Evolutionary conservation across 2,888 invertebrate genomes (phyloP).

Genomic region (Nomada fucata): DNA sequence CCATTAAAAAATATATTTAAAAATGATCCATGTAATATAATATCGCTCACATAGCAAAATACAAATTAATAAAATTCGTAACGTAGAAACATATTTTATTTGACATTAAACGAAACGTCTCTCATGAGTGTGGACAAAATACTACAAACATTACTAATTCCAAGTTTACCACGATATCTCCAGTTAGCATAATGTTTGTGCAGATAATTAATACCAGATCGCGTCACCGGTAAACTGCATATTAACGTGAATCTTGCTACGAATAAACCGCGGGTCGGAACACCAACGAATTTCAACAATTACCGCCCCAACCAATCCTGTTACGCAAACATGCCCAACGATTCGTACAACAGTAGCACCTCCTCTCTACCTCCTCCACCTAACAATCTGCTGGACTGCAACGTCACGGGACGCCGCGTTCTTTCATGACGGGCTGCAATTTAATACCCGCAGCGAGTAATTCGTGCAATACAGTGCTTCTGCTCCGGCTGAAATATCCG

Average conservation of each 20-base stretch:
- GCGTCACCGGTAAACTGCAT: too few species aligned
- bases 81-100: too few species aligned
- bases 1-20: too few species aligned
- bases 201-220: too few species aligned
- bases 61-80: too few species aligned
- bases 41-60: too few species aligned
- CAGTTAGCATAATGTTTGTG: too few species aligned
- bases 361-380: neutral
- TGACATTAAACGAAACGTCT: too few species aligned
- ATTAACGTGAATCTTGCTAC: neutral
- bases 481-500: slow-evolving; percentile 10
- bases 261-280: neutral
- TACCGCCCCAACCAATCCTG: neutral
- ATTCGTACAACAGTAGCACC: neutral
- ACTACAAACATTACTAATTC: too few species aligned
- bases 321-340: neutral
- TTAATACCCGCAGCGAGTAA: slow-evolving; percentile 26
- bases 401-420: neutral
- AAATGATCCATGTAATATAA: too few species aligned
- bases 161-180: too few species aligned
- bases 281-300: neutral
- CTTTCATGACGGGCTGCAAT: slow-evolving; percentile 6
- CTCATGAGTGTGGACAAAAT: too few species aligned
- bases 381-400: slow-evolving; percentile 9
- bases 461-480: slow-evolving; percentile 21